Evolutionary conservation across 2,888 invertebrate species (phyloP).

Genomic region (Thumatha senex): DNA sequence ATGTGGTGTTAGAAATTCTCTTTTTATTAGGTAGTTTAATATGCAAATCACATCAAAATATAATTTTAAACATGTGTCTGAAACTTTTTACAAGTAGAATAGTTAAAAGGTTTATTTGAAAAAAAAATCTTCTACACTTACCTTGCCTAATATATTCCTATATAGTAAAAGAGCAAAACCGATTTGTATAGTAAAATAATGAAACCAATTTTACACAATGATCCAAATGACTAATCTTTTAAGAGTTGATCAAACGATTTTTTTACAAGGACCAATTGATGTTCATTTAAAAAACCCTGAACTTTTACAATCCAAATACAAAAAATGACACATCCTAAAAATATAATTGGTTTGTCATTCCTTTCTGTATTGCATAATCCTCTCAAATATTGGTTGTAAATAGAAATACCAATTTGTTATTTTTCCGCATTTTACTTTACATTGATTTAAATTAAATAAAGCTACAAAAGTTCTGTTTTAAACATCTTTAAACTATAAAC

Average conservation of each 20-base stretch:
- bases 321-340: constrained; percentile 9
- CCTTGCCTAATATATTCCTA: no score
- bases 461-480: no score
- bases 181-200: background rate
- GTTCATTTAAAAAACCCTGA: constrained; percentile 16
- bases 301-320: constrained; percentile 5
- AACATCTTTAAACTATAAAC: background rate
- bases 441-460: background rate
- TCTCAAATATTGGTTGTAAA: background rate
- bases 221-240: background rate
- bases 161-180: background rate
- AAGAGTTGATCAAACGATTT: constrained; percentile 2
- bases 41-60: no score
- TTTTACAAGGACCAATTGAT: constrained; percentile 6
- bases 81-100: no score
- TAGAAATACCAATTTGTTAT: background rate
- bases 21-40: no score
- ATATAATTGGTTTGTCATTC: background rate
- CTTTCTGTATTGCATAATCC: background rate
- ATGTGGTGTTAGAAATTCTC: no score
- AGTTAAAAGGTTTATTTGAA: no score
- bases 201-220: background rate
- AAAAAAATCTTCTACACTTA: no score
- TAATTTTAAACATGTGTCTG: no score
- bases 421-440: background rate